Conservation (phyloP, 2,113 vertebrate genomes). For the Cichladusa arquata region DNA sequence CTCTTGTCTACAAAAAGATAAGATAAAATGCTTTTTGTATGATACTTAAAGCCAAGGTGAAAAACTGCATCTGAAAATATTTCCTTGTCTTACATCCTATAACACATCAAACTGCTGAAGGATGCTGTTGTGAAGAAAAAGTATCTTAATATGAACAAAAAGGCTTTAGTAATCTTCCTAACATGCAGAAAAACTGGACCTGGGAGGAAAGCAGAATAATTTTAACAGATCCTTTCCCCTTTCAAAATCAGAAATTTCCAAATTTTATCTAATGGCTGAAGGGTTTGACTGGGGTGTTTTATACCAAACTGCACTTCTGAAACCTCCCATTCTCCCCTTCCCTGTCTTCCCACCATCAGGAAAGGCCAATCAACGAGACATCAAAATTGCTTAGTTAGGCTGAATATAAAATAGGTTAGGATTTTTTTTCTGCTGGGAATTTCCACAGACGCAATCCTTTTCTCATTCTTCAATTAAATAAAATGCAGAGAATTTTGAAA, state of each 20-base stretch:
- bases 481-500: neutral
- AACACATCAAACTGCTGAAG: neutral
- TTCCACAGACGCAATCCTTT: neutral
- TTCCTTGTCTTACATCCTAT: neutral
- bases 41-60: neutral
- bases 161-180: neutral
- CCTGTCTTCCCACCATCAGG: neutral
- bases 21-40: neutral
- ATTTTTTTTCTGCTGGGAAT: neutral
- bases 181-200: neutral
- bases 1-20: neutral
- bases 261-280: neutral
- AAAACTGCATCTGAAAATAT: neutral
- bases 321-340: neutral
- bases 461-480: neutral
- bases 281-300: neutral
- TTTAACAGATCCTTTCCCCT: neutral
- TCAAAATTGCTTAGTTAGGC: neutral
- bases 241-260: neutral
- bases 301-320: neutral
- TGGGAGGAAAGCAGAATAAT: neutral
- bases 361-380: neutral
- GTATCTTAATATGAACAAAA: neutral
- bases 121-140: neutral
- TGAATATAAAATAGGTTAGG: neutral